Conservation (phyloP, 1,140 invertebrate species). For the Hestina assimilis region DNA sequence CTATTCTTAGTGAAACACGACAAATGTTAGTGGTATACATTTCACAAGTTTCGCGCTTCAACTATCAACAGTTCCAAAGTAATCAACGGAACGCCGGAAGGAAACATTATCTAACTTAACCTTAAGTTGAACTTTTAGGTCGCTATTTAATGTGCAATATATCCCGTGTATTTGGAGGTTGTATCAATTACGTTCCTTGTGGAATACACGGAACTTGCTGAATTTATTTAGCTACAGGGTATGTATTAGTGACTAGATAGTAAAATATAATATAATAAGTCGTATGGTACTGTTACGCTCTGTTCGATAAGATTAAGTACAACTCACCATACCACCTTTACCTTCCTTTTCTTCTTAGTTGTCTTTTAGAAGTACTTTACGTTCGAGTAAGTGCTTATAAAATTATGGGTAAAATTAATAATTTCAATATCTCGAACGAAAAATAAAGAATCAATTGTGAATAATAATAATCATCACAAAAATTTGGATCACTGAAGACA, state of each 20-base stretch:
- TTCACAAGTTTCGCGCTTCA: slow-evolving; percentile 22
- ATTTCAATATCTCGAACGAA: not conserved
- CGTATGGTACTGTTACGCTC: no score
- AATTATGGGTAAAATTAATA: not conserved
- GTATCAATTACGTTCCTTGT: not conserved
- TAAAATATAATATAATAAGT: no score
- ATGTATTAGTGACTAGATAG: no score
- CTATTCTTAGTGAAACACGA: not conserved
- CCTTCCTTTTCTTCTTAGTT: no score
- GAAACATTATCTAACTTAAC: slow-evolving; percentile 31
- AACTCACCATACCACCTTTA: no score
- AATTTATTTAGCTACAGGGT: no score
- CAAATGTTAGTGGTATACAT: slow-evolving; percentile 24
- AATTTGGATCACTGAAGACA: slow-evolving; percentile 22
- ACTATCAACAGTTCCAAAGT: slow-evolving; percentile 36
- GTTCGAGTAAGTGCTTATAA: no score
- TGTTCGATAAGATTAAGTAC: no score
- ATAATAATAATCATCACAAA: not conserved
- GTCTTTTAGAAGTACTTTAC: no score
- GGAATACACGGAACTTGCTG: no score
- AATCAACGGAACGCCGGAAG: slow-evolving; percentile 36
- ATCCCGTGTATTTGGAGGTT: slow-evolving; percentile 6
- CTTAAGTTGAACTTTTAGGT: slow-evolving; percentile 23
- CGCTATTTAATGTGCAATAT: slow-evolving; percentile 7
- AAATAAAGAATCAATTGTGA: not conserved